phyloP scores from a whole-genome alignment of 2,888 invertebrate species.

The Anticlea derivata region DNA sequence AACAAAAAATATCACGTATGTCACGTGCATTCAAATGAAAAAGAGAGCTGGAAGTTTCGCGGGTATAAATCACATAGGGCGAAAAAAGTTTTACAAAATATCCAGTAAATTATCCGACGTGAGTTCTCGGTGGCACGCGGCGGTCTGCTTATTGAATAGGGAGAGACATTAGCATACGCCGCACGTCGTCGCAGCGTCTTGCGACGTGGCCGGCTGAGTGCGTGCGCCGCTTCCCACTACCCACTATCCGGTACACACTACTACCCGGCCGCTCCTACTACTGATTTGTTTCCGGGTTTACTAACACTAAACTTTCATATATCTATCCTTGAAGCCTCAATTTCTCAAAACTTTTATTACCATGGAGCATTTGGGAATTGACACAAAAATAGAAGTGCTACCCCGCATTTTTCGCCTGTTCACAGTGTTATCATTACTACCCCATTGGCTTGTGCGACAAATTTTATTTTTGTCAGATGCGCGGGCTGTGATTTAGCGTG shows the following conservation, averaged over 20 bases:
- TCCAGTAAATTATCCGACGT: conserved; percentile 84
- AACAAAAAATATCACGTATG: conserved; percentile 82
- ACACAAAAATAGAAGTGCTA: conserved; percentile 53
- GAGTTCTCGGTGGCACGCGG: conserved; percentile 81
- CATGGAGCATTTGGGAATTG: neutral
- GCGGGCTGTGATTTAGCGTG: conserved; percentile 82
- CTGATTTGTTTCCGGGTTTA: conserved; percentile 8
- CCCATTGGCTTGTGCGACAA: conserved; percentile 80
- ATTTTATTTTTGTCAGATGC: conserved; percentile 82
- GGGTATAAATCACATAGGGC: conserved; percentile 83
- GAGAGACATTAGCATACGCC: conserved; percentile 77
- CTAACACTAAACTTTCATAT: conserved; percentile 2
- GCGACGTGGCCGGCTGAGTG: conserved; percentile 44
- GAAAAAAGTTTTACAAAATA: conserved; percentile 84
- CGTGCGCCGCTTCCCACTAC: conserved; percentile 29
- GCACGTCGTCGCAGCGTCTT: conserved; percentile 74
- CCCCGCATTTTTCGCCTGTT: conserved; percentile 60
- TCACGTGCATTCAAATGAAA: conserved; percentile 84
- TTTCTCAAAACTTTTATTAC: conserved; percentile 14
- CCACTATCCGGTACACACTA: conserved; percentile 18
- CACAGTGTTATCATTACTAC: conserved; percentile 78
- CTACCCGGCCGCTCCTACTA: conserved; percentile 2
- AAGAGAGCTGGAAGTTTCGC: conserved; percentile 82
- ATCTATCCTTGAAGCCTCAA: neutral
- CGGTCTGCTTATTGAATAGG: conserved; percentile 84